phyloP scores from a whole-genome alignment of 2,888 invertebrate species.

The Matsumyia berberina region DNA sequence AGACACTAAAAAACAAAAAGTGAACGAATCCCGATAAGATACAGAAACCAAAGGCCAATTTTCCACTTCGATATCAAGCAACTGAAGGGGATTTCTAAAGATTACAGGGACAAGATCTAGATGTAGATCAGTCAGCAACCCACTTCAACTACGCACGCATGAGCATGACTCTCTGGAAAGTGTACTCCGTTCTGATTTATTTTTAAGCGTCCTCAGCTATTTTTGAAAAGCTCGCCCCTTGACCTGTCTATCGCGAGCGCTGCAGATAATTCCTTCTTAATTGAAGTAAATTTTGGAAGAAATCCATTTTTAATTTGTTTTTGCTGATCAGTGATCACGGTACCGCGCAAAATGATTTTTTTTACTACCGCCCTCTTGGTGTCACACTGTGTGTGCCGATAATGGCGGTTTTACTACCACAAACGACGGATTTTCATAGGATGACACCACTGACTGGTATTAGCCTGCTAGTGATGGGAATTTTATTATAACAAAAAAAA shows the following conservation, averaged over 20 bases:
- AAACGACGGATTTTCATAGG: neutral
- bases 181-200: neutral
- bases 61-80: neutral
- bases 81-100: neutral
- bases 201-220: constrained; percentile 37
- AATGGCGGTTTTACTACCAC: neutral
- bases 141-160: neutral
- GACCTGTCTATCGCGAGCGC: neutral
- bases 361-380: constrained; percentile 15
- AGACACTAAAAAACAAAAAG: constrained; percentile 2
- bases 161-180: neutral
- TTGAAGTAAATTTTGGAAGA: constrained; percentile 6
- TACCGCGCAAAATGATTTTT: constrained; percentile 19
- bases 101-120: neutral
- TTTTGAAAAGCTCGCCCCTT: constrained; percentile 18
- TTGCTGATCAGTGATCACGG: constrained; percentile 2
- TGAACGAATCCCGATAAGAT: constrained; percentile 20
- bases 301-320: constrained; percentile 1
- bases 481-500: neutral
- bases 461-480: neutral
- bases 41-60: neutral
- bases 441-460: neutral
- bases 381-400: neutral
- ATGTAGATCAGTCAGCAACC: neutral
- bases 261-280: constrained; percentile 14